A percentile compares a stretch with the other conserved stretches of the same genome.
These are phyloP conservation scores for Beaufortia kweichowensis DNA, from an alignment of 2,113 vertebrate genomes.

Conservation along the genomic window DNA sequence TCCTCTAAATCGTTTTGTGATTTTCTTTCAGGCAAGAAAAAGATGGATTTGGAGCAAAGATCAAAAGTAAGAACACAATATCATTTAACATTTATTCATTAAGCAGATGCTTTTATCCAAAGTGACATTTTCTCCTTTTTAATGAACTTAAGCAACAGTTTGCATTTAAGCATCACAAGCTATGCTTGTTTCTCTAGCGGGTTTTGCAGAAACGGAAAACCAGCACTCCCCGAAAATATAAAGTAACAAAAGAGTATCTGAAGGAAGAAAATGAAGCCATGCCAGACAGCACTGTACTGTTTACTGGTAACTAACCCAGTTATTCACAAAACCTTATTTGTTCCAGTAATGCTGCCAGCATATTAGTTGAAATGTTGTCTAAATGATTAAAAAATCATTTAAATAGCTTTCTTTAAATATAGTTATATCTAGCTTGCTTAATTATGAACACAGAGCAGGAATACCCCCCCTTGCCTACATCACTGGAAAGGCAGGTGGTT, in stretches of 20 bases:
- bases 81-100: too few species aligned
- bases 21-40: constrained; percentile 55
- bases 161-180: neutral
- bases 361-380: too few species aligned
- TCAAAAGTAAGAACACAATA: constrained; percentile 45
- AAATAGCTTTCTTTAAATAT: too few species aligned
- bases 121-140: too few species aligned
- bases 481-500: constrained; percentile 72
- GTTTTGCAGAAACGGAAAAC: constrained; percentile 39
- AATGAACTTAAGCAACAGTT: neutral
- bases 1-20: neutral
- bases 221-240: constrained; percentile 24
- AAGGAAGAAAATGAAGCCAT: constrained; percentile 33
- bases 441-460: constrained; percentile 13
- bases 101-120: too few species aligned
- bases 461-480: neutral
- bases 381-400: too few species aligned
- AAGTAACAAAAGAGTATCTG: neutral
- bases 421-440: neutral
- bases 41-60: constrained; percentile 51
- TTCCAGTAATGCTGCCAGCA: neutral
- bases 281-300: constrained; percentile 49
- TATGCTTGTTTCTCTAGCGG: neutral
- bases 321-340: neutral
- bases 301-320: constrained; percentile 20